A percentile compares a stretch with the other conserved stretches of the same genome.
Evolutionary conservation across 2,888 invertebrate species (phyloP).

Genomic region (Tipula confusa): DNA sequence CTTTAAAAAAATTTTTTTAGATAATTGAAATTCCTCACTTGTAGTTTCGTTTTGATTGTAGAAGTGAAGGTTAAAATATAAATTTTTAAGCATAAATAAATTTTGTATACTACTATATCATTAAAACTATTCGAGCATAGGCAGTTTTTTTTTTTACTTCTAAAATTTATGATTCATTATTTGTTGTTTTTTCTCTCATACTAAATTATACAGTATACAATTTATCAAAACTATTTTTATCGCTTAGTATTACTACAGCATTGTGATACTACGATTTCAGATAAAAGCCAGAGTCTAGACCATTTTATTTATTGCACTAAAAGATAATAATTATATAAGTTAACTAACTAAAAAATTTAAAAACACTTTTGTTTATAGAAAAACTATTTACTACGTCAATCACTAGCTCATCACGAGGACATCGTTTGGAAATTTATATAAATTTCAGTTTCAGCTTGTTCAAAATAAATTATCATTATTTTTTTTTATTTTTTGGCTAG

Average conservation of each 20-base stretch:
- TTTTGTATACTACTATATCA: not conserved
- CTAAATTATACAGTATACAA: not conserved
- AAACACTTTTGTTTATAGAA: not conserved
- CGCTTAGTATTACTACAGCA: not conserved
- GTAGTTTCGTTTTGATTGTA: not conserved
- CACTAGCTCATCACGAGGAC: not conserved
- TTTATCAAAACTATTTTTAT: constrained; percentile 12
- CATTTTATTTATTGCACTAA: not conserved
- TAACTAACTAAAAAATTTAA: not conserved
- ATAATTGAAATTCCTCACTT: constrained; percentile 25
- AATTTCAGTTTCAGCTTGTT: not conserved
- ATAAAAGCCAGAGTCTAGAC: not conserved
- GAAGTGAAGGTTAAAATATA: not conserved
- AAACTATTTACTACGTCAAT: not conserved
- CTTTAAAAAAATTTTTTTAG: not conserved
- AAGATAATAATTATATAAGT: not conserved
- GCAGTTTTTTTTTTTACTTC: not conserved
- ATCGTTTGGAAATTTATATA: not conserved
- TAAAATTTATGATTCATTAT: not conserved
- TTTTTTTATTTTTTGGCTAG: not conserved
- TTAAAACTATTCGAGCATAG: not conserved
- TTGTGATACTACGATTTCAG: not conserved
- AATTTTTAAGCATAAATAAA: not conserved
- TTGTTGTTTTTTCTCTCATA: not conserved
- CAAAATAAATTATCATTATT: not conserved